Conservation (phyloP, 2,888 invertebrate species). For the Amphipyra berbera region DNA sequence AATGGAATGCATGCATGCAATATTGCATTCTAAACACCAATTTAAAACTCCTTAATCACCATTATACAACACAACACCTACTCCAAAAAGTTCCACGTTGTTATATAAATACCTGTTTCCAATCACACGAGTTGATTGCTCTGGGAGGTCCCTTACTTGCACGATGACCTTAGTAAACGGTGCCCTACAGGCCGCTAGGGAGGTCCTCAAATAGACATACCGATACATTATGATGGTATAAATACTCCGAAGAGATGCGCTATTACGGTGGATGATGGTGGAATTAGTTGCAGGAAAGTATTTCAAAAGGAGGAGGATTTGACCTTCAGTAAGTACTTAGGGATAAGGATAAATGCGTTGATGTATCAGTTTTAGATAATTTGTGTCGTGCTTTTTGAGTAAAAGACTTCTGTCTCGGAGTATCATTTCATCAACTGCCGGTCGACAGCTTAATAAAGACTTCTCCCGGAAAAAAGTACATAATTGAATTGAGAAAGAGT, state of each 20-base stretch:
- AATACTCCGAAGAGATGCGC: conserved; percentile 47
- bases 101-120: conserved; percentile 49
- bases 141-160: conserved; percentile 63
- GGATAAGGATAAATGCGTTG: no score
- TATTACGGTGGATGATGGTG: conserved; percentile 20
- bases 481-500: no score
- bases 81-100: conserved; percentile 10
- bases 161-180: conserved; percentile 65
- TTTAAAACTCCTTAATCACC: conserved; percentile 5
- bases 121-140: conserved; percentile 65
- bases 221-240: conserved; percentile 47
- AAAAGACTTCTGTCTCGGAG: no score
- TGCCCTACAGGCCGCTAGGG: conserved; percentile 39
- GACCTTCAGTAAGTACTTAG: conserved; percentile 15
- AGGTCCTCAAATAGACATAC: conserved; percentile 35
- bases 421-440: no score
- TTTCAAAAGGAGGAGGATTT: conserved; percentile 15
- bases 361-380: no score
- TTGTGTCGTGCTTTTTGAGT: no score
- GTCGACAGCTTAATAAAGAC: no score
- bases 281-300: conserved; percentile 7
- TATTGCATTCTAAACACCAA: conserved; percentile 10
- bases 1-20: conserved; percentile 1
- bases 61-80: conserved; percentile 10
- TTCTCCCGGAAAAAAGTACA: no score